Base-by-base conservation (phyloP, 1,140 invertebrate genomes). In the Drosophila gunungcola region DNA sequence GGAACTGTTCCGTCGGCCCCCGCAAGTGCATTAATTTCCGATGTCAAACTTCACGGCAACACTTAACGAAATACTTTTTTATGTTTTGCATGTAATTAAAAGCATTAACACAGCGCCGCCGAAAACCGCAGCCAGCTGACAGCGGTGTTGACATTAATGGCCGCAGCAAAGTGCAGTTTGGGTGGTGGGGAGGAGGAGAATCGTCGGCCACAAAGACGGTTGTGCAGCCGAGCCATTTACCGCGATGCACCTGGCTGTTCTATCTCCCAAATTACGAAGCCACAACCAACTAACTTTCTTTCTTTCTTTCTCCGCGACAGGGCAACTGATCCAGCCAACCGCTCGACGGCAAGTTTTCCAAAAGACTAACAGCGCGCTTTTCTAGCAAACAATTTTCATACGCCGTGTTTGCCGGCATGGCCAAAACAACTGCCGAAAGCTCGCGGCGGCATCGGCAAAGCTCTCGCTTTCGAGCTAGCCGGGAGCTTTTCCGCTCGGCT, bases 31-130 rank as follows among this genome's bases (percentile, higher is more conserved):
- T 83, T 89, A 60, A 89, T 70, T 83, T 80, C 49, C 57, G 62
- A 73, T 88, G 83, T 88, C 83, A 89, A 89, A 84, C 76, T 84
- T 84, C 83, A 84, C 67, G 72, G 79, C 72, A 83, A 89, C 84
- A 89, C 83, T 79, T 76, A 73, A 88, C 58, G 83, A 58, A 73
- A 70, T 78, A 54, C 56, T 84, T 81, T 78, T 84, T 83, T 77
- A 89, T 88, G 76, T 73, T 84, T 89, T 73, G 83, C 73, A 73
- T 89, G 62, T 72, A 88, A 88, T 89, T 89, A 88, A 88, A 84
- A 80, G 73, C 77, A 88, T 89, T 88, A 89, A 88, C 72, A 70
- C 84, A 53, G 49, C 61, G 52, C 48, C 62, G 49, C 72, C 73
- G 32, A 65, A 70, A 75, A 54, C 74, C 51, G 51, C 58, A 70